phyloP scores from a whole-genome alignment of 2,113 vertebrate species.

The Anarrhichthys ocellatus region DNA sequence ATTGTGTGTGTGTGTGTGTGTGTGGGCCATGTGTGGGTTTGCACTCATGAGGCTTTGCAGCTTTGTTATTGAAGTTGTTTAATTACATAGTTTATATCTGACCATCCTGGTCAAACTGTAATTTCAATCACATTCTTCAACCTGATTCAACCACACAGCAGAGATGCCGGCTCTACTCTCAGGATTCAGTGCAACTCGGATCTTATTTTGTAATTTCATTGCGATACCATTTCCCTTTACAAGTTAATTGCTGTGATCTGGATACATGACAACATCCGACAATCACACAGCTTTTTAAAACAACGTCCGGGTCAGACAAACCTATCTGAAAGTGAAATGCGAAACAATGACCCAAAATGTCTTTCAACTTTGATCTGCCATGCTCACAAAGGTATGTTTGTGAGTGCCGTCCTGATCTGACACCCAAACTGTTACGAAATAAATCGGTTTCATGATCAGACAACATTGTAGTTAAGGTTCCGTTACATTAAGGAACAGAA shows the following conservation, averaged over 20 bases:
- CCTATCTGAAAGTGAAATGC: not conserved
- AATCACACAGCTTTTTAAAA: not conserved
- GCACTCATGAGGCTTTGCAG: not conserved
- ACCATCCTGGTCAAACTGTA: not conserved
- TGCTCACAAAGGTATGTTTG: not conserved
- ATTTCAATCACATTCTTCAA: not conserved
- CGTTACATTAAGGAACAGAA: not conserved
- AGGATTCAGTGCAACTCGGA: not conserved
- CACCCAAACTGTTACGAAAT: not conserved
- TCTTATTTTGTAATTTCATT: not conserved
- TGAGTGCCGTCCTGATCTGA: not conserved
- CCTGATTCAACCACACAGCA: not conserved
- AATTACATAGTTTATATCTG: not conserved
- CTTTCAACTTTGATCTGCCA: not conserved
- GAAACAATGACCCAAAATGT: not conserved
- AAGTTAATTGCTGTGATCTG: not conserved
- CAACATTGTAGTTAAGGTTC: not conserved
- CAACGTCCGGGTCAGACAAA: not conserved
- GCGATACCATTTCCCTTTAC: not conserved
- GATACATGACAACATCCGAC: not conserved
- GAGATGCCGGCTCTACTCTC: not conserved
- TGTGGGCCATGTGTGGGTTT: not conserved
- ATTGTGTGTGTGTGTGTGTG: slow-evolving; percentile 37
- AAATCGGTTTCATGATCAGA: not conserved
- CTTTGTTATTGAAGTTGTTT: slow-evolving; percentile 12